Conservation (phyloP, 2,113 vertebrate genomes). For the Nasalis larvatus region DNA sequence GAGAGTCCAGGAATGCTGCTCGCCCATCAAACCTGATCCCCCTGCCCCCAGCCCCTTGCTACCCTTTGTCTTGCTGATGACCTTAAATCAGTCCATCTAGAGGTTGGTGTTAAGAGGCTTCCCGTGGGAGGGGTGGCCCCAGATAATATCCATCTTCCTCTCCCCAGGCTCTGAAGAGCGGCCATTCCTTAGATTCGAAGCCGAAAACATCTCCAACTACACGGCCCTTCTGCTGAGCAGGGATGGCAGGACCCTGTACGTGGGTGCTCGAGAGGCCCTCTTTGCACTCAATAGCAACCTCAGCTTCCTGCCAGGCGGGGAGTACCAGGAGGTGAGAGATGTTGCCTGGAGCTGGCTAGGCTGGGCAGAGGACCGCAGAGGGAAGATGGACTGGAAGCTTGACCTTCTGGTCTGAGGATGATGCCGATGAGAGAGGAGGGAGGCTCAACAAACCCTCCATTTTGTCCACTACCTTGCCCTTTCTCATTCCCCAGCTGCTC, state of each 20-base stretch:
- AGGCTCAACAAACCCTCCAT: fast-evolving
- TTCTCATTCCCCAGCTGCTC: conserved; percentile 83
- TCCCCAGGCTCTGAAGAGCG: conserved; percentile 83
- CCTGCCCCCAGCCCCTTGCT: not conserved
- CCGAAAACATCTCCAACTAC: conserved; percentile 87
- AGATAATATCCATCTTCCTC: not conserved
- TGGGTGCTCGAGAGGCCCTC: conserved; percentile 91
- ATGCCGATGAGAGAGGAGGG: fast-evolving
- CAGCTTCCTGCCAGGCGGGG: conserved; percentile 70
- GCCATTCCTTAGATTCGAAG: conserved; percentile 85
- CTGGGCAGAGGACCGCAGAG: fast-evolving
- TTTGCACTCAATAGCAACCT: conserved; percentile 87
- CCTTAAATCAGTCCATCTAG: not conserved
- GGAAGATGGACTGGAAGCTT: not conserved
- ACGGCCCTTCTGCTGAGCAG: conserved; percentile 91
- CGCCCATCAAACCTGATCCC: not conserved
- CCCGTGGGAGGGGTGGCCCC: not conserved
- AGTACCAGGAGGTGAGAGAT: conserved; percentile 87
- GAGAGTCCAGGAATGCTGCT: not conserved
- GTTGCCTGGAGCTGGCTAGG: fast-evolving
- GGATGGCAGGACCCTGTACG: conserved; percentile 88
- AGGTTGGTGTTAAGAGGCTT: not conserved
- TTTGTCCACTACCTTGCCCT: not conserved
- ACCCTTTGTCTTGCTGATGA: not conserved
- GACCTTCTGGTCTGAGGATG: fast-evolving